Conservation (phyloP, 2,797 vertebrate genomes). For the Hemitrygon akajei region DNA sequence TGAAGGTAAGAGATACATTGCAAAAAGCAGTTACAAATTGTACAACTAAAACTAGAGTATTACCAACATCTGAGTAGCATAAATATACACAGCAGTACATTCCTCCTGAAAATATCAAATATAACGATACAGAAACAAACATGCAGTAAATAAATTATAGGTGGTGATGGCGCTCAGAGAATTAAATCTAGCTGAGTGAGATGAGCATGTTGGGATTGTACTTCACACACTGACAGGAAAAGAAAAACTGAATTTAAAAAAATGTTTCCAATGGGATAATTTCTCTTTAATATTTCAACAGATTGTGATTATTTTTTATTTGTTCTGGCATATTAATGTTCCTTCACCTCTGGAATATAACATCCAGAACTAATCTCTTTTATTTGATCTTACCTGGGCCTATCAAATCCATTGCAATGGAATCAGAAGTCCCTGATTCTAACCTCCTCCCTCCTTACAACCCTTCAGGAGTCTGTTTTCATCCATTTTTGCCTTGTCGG, state of each 20-base stretch:
- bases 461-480: neutral
- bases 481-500: neutral
- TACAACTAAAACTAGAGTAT: neutral
- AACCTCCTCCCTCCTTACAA: neutral
- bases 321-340: neutral
- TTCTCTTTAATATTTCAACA: neutral
- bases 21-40: neutral
- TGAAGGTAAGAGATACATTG: neutral
- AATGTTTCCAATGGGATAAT: slow-evolving; percentile 7
- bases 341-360: neutral
- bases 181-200: neutral
- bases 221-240: neutral
- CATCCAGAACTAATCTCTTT: neutral
- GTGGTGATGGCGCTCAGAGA: slow-evolving; percentile 26
- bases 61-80: neutral
- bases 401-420: neutral
- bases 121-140: slow-evolving; percentile 42
- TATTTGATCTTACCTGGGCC: neutral
- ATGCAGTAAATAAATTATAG: slow-evolving; percentile 55
- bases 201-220: neutral
- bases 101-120: slow-evolving; percentile 25
- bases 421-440: neutral
- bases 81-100: neutral
- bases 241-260: neutral
- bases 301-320: neutral